phyloP scores from a whole-genome alignment of 2,113 vertebrate species.

The Oxyura jamaicensis region DNA sequence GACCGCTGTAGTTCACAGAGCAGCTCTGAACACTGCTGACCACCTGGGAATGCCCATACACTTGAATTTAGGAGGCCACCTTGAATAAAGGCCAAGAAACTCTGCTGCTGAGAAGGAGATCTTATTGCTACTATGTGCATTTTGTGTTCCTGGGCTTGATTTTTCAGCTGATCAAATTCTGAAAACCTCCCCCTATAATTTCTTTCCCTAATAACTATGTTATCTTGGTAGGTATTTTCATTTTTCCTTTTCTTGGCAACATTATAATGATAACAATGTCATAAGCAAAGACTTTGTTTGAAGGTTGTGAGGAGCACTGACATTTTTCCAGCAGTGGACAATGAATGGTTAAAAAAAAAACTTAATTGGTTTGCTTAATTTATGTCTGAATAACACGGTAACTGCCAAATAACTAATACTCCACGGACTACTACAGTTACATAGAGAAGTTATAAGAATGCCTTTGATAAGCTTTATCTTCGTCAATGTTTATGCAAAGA shows the following conservation, averaged over 20 bases:
- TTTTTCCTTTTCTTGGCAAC: background rate
- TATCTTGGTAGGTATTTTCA: background rate
- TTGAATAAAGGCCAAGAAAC: background rate
- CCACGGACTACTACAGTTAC: background rate
- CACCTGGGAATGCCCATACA: background rate
- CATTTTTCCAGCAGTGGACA: background rate
- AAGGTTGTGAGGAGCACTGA: background rate
- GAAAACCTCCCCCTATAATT: background rate
- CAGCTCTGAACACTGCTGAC: background rate
- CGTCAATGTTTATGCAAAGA: constrained; percentile 34
- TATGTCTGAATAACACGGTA: background rate
- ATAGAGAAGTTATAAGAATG: constrained; percentile 1
- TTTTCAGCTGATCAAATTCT: background rate
- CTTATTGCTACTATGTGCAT: background rate
- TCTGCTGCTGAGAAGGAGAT: background rate
- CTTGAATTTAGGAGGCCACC: background rate
- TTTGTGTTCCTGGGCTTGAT: background rate
- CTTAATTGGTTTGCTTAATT: background rate
- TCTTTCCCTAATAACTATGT: background rate
- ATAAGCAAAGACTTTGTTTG: background rate
- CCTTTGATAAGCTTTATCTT: constrained; percentile 48
- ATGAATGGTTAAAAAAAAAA: background rate
- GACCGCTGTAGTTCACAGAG: background rate
- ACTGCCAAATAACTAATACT: constrained; percentile 7
- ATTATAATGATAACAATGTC: background rate